phyloP scores from a whole-genome alignment of 1,140 invertebrate species.

The Mya arenaria region DNA sequence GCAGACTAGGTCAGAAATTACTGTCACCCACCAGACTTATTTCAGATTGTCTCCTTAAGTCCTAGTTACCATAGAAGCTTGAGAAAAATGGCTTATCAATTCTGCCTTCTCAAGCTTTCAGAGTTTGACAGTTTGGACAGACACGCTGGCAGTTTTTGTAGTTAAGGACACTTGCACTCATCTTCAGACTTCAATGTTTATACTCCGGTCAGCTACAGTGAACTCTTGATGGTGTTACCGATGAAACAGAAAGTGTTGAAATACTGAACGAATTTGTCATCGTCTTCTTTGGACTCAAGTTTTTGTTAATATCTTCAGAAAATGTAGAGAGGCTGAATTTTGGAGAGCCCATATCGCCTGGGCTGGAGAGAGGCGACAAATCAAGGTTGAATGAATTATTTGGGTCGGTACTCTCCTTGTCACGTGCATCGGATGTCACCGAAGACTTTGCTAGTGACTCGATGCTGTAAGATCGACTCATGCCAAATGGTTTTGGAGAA shows the following conservation, averaged over 20 bases:
- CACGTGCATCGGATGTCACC: conserved; percentile 28
- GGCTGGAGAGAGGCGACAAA: conserved; percentile 43
- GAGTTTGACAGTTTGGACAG: too few relatives aligned
- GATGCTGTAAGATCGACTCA: conserved; percentile 49
- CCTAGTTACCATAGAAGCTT: too few relatives aligned
- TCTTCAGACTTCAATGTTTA: not conserved
- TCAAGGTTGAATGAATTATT: conserved; percentile 40
- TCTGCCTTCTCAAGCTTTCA: too few relatives aligned
- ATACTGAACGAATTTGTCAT: conserved; percentile 45
- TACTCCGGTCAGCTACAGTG: conserved; percentile 31
- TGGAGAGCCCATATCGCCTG: conserved; percentile 41
- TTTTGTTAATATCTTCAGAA: conserved; percentile 48
- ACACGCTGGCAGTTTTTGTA: too few relatives aligned
- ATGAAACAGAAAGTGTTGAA: conserved; percentile 45
- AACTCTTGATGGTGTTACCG: conserved; percentile 49
- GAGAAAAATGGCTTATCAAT: too few relatives aligned
- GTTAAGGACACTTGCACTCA: not conserved
- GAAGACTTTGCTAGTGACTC: conserved; percentile 51
- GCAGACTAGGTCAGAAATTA: too few relatives aligned
- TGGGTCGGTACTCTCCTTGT: conserved; percentile 25
- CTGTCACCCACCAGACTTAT: too few relatives aligned
- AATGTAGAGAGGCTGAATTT: conserved; percentile 40
- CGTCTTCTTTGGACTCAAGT: conserved; percentile 46
- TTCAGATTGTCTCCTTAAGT: too few relatives aligned
- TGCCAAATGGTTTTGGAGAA: conserved; percentile 8